Conservation (phyloP, 92 coral and sea anemone genomes). For the Hydrozoanthus gracilis region DNA sequence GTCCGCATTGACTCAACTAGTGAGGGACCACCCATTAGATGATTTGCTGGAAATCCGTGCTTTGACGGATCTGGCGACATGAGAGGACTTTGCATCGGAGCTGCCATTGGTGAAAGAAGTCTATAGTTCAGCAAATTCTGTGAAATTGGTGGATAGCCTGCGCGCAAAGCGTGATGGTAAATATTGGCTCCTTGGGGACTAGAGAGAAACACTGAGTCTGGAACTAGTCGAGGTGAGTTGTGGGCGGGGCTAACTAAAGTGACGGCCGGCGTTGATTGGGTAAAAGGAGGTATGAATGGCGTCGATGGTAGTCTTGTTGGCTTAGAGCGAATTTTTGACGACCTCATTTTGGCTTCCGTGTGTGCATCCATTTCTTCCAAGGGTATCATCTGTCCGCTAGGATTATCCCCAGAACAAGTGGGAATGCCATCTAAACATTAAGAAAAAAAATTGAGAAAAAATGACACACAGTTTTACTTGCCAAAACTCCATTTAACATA, state of each 20-base stretch:
- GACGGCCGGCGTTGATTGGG: constrained; percentile 62
- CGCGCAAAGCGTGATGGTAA: constrained; percentile 87
- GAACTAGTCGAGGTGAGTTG: constrained; percentile 76
- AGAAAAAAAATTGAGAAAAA: neutral
- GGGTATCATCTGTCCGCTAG: constrained; percentile 11
- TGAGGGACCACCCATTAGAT: neutral
- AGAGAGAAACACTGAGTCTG: constrained; percentile 78
- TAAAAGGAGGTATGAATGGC: constrained; percentile 58
- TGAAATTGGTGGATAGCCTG: constrained; percentile 65
- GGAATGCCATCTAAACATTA: constrained; percentile 21
- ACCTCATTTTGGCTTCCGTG: constrained; percentile 14
- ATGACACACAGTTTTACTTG: neutral
- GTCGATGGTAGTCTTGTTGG: constrained; percentile 54
- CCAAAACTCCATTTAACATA: neutral
- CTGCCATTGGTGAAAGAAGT: constrained; percentile 72
- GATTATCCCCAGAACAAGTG: neutral
- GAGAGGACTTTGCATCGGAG: constrained; percentile 71
- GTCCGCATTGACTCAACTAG: constrained; percentile 20
- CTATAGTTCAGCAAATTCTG: constrained; percentile 85
- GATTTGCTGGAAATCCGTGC: constrained; percentile 40
- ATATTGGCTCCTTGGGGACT: constrained; percentile 75
- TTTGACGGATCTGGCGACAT: constrained; percentile 67
- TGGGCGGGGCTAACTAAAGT: constrained; percentile 78
- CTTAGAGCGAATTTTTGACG: constrained; percentile 29
- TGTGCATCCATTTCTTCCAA: neutral